Evolutionary conservation across 2,113 vertebrate species (phyloP).

Genomic region (Myrmecophaga tridactyla): DNA sequence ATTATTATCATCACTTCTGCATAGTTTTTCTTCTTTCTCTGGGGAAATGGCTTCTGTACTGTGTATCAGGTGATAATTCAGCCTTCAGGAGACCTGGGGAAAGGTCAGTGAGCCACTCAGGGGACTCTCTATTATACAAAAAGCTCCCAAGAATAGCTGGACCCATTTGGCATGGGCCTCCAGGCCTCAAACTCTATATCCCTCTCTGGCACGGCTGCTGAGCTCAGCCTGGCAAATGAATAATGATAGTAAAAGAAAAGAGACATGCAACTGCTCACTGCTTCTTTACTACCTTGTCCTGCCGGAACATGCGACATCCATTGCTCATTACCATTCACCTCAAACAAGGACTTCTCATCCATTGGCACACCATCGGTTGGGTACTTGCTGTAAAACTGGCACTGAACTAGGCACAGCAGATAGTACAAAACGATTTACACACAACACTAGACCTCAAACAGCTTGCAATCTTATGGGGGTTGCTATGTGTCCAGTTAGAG

Average conservation of each 20-base stretch:
- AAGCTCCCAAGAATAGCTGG: constrained; percentile 40
- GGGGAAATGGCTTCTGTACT: neutral
- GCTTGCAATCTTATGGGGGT: neutral
- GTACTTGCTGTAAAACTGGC: neutral
- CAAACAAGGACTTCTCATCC: neutral
- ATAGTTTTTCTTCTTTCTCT: neutral
- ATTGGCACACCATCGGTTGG: neutral
- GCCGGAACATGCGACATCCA: accelerated
- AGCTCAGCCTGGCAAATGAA: constrained; percentile 26
- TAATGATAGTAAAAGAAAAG: neutral
- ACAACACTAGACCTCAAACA: neutral
- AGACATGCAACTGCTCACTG: accelerated
- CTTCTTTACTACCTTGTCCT: neutral
- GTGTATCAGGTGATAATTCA: neutral
- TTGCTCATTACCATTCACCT: neutral
- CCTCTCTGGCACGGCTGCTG: neutral
- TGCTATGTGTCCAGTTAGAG: neutral
- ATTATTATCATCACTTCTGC: neutral
- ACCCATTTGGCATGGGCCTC: constrained; percentile 12
- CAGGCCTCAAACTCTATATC: neutral
- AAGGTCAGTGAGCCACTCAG: constrained; percentile 29
- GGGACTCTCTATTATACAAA: constrained; percentile 15
- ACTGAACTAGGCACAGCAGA: neutral
- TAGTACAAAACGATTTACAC: neutral
- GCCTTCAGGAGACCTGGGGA: constrained; percentile 40